Evolutionary conservation across 2,888 invertebrate genomes (phyloP).

Genomic region (Nemapogon koenigi): DNA sequence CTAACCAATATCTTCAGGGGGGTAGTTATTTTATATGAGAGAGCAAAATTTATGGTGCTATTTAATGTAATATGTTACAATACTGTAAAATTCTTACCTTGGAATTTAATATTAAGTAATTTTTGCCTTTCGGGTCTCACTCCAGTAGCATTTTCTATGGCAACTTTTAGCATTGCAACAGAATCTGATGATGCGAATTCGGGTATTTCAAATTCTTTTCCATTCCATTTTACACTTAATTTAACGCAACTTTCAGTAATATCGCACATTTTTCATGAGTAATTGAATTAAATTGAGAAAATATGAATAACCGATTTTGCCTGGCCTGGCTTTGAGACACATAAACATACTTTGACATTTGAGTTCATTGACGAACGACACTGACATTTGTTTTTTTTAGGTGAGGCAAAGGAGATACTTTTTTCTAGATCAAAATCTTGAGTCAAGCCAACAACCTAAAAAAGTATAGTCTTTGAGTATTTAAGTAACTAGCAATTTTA

Average conservation of each 20-base stretch:
- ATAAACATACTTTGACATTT: constrained; percentile 11
- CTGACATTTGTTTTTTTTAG: too few species aligned
- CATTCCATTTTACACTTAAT: constrained; percentile 90
- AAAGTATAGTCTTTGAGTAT: too few species aligned
- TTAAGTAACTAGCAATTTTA: too few species aligned
- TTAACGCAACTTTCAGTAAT: constrained; percentile 50
- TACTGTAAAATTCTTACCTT: constrained; percentile 71
- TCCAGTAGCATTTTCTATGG: constrained; percentile 86
- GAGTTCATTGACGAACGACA: too few species aligned
- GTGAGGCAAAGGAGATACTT: too few species aligned
- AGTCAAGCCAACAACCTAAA: too few species aligned
- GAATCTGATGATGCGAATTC: constrained; percentile 80
- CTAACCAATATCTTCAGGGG: too few species aligned
- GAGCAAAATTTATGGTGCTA: too few species aligned
- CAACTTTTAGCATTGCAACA: constrained; percentile 82
- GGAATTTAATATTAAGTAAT: constrained; percentile 88
- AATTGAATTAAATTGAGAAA: constrained; percentile 20
- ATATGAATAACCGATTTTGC: background rate
- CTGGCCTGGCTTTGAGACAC: constrained; percentile 9
- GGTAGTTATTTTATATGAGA: too few species aligned
- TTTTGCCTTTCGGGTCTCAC: constrained; percentile 94
- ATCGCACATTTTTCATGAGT: constrained; percentile 46
- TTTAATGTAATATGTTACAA: too few species aligned
- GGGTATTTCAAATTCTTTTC: constrained; percentile 83
- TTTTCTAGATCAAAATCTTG: too few species aligned